Evolutionary conservation across 2,888 invertebrate species (phyloP).

Genomic region (Acheta domesticus): DNA sequence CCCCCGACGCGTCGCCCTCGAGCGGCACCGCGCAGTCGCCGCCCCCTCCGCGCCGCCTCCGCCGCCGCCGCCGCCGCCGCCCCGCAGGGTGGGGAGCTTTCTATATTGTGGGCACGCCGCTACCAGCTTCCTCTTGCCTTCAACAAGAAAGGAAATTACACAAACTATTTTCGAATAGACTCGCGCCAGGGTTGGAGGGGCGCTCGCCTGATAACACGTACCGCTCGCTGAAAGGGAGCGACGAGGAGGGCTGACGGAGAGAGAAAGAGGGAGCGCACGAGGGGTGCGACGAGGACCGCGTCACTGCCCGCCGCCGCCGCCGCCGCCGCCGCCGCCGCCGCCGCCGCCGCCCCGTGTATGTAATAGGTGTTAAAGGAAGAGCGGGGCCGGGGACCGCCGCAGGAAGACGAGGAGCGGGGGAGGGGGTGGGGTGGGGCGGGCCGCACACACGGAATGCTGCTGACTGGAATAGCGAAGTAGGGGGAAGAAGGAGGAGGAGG

Average conservation of each 20-base stretch:
- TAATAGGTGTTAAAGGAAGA: slow-evolving; percentile 10
- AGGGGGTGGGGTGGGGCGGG: slow-evolving; percentile 3
- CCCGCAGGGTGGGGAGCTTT: slow-evolving; percentile 21
- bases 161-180: slow-evolving; percentile 52
- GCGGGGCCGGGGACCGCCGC: neutral
- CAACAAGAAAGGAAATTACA: slow-evolving; percentile 50
- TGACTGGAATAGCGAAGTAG: slow-evolving; percentile 6
- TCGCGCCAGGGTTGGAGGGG: slow-evolving; percentile 36
- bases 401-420: slow-evolving; percentile 21
- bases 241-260: neutral
- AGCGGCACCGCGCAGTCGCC: neutral
- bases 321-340: neutral
- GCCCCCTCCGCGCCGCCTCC: neutral
- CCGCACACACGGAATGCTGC: slow-evolving; percentile 21
- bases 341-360: neutral
- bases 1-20: neutral
- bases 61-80: neutral
- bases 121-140: slow-evolving; percentile 30
- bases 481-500: neutral
- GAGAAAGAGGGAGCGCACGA: neutral
- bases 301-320: neutral
- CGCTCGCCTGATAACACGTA: slow-evolving; percentile 25
- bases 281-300: too few relatives aligned
- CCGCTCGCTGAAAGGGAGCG: neutral
- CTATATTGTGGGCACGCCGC: slow-evolving; percentile 33